Conservation (phyloP, 2,888 invertebrate species). For the Abrostola triplasia region DNA sequence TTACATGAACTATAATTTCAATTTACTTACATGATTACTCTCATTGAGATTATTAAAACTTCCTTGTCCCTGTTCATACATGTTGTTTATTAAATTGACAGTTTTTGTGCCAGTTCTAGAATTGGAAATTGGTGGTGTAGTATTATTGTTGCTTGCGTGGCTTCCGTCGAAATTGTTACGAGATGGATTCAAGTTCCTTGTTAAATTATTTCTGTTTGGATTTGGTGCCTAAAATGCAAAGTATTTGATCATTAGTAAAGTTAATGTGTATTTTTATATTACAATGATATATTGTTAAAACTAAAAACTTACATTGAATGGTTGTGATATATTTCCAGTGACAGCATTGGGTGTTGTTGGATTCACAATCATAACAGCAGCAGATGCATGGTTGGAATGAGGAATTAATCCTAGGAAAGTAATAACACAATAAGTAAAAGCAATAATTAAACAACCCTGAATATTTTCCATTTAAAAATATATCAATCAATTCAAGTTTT, state of each 20-base stretch:
- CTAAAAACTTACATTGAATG: slow-evolving; percentile 77
- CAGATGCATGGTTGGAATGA: slow-evolving; percentile 84
- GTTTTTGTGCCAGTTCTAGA: slow-evolving; percentile 79
- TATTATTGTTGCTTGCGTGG: slow-evolving; percentile 78
- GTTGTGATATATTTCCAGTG: slow-evolving; percentile 80
- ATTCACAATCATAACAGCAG: slow-evolving; percentile 87
- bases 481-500: too few species aligned
- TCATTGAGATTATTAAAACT: slow-evolving; percentile 82
- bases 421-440: not conserved
- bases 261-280: not conserved
- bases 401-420: slow-evolving; percentile 75
- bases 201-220: slow-evolving; percentile 83
- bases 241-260: too few species aligned
- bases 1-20: not conserved
- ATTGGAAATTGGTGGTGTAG: slow-evolving; percentile 71
- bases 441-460: not conserved
- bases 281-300: not conserved
- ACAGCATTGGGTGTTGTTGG: slow-evolving; percentile 86
- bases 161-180: slow-evolving; percentile 81
- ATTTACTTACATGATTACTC: slow-evolving; percentile 76
- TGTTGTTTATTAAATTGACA: slow-evolving; percentile 84
- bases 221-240: slow-evolving; percentile 73
- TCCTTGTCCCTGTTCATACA: slow-evolving; percentile 83
- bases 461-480: too few species aligned
- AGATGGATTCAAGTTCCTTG: slow-evolving; percentile 81